Evolutionary conservation across 2,113 vertebrate species (phyloP).

Genomic region (Charadrius vociferus): DNA sequence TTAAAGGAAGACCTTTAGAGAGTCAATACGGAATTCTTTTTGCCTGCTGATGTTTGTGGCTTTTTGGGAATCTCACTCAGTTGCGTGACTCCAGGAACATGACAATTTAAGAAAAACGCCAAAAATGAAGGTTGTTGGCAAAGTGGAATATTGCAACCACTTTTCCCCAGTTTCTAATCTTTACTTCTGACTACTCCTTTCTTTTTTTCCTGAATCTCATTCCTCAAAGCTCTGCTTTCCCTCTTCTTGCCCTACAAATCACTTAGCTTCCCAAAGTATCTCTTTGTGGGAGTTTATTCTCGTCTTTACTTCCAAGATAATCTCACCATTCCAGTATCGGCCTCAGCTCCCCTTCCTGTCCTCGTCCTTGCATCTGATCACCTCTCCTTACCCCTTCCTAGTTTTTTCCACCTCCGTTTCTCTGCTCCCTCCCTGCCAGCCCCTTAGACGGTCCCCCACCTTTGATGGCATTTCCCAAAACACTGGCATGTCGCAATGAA

Average conservation of each 20-base stretch:
- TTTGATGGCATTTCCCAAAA: not conserved
- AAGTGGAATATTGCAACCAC: not conserved
- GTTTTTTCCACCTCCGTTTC: not conserved
- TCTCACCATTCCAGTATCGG: not conserved
- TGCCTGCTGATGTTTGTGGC: not conserved
- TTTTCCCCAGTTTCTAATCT: not conserved
- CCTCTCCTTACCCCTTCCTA: not conserved
- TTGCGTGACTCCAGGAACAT: not conserved
- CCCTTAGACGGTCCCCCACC: not conserved
- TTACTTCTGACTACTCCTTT: not conserved
- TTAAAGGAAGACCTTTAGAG: not conserved
- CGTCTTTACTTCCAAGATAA: not conserved
- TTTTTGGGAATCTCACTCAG: not conserved
- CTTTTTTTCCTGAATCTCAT: not conserved
- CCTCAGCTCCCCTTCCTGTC: not conserved
- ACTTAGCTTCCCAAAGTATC: not conserved
- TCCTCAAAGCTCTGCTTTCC: not conserved
- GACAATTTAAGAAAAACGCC: not conserved
- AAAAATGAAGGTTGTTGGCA: not conserved
- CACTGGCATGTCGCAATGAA: rapidly evolving
- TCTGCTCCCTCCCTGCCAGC: not conserved
- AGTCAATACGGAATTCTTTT: not conserved
- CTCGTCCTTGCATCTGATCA: not conserved
- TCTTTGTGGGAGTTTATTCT: no score
- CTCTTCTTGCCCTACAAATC: not conserved